Base-by-base conservation (phyloP, 2,113 vertebrate species). In the Elgaria multicarinata region DNA sequence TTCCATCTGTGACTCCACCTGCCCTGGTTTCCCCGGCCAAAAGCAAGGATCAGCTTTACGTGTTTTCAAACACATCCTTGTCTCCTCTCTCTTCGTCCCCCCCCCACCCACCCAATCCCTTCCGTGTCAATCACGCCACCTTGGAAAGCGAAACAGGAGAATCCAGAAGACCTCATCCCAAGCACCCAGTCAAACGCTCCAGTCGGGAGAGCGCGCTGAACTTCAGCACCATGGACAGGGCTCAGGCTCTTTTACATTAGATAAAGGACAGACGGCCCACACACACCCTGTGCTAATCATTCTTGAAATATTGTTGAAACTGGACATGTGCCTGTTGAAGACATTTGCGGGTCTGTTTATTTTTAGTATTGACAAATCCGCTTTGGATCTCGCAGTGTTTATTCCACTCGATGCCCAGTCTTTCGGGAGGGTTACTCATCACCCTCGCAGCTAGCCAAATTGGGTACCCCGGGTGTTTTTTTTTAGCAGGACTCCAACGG, bases 351-450 rank as follows among this genome's bases (percentile, higher is more conserved):
- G 85, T 86, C 92, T 87, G 94, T 90, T 95, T 96, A 96, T 96
- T 96, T 96, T 95, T 96, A 96, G 96, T 93, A 87, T 95, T 92
- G 92, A 93, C 94, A 96, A 96, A 96, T 96, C 95, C 96, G 94
- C 95, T 96, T 95, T 94, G 94, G 96, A 95, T 89, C 81, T 58
- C 9, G 71, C 91, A 0, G 0, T 4, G 72, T 91, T 95, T 93
- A 95, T 93, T 92, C 89, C 91, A 78, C 91, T 72, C 87, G 75
- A 78, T 87, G 6, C 83, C 91, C 94, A 28, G 90, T 88, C 74
- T 94, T 94, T 95, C 1, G 85, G 93, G 85, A 91, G 87, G 93
- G 91, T 89, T 74, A 85, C 82, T 92, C 3, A 0, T 74, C 85
- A 86, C 22, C 82, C 77, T 3, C 0, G 66, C 2, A 0, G 33